Base-by-base conservation (phyloP, 2,888 invertebrate species). In the Drosophila meridiana region DNA sequence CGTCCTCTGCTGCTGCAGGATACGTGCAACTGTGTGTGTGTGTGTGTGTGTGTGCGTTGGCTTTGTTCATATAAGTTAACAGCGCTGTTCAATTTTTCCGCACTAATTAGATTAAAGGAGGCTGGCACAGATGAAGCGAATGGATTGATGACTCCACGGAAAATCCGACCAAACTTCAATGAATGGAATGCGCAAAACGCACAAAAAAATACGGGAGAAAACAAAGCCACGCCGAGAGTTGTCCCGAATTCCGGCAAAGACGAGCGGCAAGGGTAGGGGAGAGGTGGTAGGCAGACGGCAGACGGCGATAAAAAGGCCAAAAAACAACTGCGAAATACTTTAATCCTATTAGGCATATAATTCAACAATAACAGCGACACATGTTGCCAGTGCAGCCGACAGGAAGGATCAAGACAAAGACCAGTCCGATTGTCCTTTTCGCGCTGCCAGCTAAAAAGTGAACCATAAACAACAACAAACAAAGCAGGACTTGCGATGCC, bases 281-380 rank as follows among this genome's bases (percentile, higher is more conserved):
- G 1, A 5, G 50, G 32, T 32, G 32, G 50, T 34, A 73, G 59
- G 38, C 48, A 50, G 40, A 45, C 60, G 60, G 40, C 60, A 60
- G 32, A 80, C 76, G 73, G 73, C 78, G 72, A 76, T 77, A 86
- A 87, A 86, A 84, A 82, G 79, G 78, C 72, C 73, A 70, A 87
- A 70, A 87, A 87, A 75, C 72, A 85, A 87, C 87, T 87, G 89
- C 76, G 90, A 90, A 92, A 91, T 87, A 85, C 92, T 90, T 90
- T 92, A 92, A 92, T 92, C 92, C 92, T 92, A 92, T 92, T 92
- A 92, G 87, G 86, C 83, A 85, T 90, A 92, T 92, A 92, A 92
- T 92, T 92, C 92, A 91, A 90, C 90, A 91, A 92, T 90, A 92
- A 90, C 91, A 91, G 74, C 91, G 91, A 91, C 91, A 92, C 92